Percentiles rank a stretch among this genome's conserved stretches.
phyloP scores from a whole-genome alignment of 1,140 invertebrate genomes.

The Zaprionus ornatus region DNA sequence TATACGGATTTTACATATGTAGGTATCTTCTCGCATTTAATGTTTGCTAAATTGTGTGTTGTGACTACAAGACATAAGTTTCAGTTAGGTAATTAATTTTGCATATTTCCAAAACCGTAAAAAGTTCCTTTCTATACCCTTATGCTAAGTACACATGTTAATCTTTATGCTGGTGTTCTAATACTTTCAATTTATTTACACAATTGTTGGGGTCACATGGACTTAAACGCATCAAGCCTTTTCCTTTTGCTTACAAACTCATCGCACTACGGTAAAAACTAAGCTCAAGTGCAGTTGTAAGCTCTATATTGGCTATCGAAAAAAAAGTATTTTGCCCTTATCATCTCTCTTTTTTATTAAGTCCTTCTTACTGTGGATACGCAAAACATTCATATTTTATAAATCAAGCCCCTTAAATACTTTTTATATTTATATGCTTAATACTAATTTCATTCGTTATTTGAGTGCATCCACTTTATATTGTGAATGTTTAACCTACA shows the following conservation, averaged over 20 bases:
- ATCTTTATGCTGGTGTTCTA: background rate
- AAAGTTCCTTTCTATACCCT: conserved; percentile 74
- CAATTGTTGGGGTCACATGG: conserved; percentile 1
- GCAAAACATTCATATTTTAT: background rate
- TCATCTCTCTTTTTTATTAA: too few relatives aligned
- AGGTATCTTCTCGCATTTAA: conserved; percentile 10
- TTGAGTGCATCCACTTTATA: conserved; percentile 5
- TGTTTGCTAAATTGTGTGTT: conserved; percentile 20
- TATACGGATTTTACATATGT: conserved; percentile 17
- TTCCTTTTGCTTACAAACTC: conserved; percentile 11
- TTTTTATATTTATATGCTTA: conserved; percentile 5
- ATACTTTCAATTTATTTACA: conserved; percentile 48
- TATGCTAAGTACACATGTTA: conserved; percentile 27
- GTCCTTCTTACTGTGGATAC: too few relatives aligned
- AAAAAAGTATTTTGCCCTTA: background rate
- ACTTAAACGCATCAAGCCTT: background rate
- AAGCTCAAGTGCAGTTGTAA: conserved; percentile 42
- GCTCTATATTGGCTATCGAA: background rate
- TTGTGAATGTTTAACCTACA: background rate
- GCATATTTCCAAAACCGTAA: conserved; percentile 76
- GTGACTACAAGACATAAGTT: conserved; percentile 57
- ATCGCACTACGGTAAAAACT: conserved; percentile 32
- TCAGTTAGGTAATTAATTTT: conserved; percentile 63
- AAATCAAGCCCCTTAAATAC: conserved; percentile 2
- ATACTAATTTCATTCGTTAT: background rate